Evolutionary conservation across 1,140 invertebrate species (phyloP), one percentile per base, ranked within the genome.

Genomic region (Harpegnathos saltator): DNA sequence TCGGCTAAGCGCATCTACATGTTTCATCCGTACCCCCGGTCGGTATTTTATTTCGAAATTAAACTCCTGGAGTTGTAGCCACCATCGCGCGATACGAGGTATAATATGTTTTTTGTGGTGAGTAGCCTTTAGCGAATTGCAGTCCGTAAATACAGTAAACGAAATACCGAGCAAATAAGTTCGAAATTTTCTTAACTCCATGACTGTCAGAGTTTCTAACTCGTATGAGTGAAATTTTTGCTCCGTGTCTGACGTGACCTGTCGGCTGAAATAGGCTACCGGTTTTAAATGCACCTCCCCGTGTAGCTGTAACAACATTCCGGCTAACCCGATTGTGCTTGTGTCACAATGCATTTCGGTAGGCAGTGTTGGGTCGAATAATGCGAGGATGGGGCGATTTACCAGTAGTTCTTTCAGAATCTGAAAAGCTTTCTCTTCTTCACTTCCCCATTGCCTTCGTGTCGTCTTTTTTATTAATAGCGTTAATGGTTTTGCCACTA

Each of bases 201-300:
- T 71, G 82, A 84, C 58, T 78, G 74, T 61, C 24, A 77, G 22
- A 4, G 74, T 48, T 66, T 65, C 61, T 17, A 77, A 19, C 29
- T 77, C 61, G n/a, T 69, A 81, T 0, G 66, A 71, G 26, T 81
- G 77, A 26, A 50, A 71, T 38, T 69, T 69, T 94, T 95, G 3
- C 96, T 82, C 38, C 1, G 7, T 0, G 94, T 95, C 81, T 91
- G 95, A 33, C 87, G 77, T 80, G n/a, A n/a, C n/a, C 95, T 94
- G 48, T 86, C 87, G 5, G 90, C 86, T 0, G 94, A 95, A 19
- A 93, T 86, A 61, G 9, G 24, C 50, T 14, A 77, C 38, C 1
- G 66, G 19, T 19, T 69, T 29, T 0, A 69, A 5, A 0, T 22
- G 9, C 3, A 22, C 1, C 1, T 12, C 19, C 7, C 7, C 0